These are phyloP conservation scores for Urocitellus parryii DNA, from an alignment of 2,113 vertebrate genomes.

Conservation along the genomic window DNA sequence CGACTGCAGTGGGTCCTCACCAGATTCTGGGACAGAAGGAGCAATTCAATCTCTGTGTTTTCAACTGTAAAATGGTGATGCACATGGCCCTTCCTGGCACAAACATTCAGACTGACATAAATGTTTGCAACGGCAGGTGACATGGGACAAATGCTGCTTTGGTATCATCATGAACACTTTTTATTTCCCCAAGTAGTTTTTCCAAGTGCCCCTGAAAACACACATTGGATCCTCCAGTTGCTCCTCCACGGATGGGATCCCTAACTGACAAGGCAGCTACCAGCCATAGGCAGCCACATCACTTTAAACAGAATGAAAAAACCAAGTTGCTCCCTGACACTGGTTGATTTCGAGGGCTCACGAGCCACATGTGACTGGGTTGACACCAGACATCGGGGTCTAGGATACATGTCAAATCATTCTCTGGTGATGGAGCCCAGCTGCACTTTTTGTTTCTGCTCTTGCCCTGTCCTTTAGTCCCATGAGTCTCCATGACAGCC, in stretches of 20 bases:
- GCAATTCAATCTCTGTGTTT: too few relatives aligned
- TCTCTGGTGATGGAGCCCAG: background rate
- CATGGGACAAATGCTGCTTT: background rate
- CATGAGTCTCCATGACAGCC: background rate
- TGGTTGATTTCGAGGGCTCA: background rate
- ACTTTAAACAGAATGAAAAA: background rate
- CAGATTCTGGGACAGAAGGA: too few relatives aligned
- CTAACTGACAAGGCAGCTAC: background rate
- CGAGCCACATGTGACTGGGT: background rate
- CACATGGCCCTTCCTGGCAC: too few relatives aligned
- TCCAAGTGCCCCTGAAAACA: background rate
- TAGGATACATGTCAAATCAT: too few relatives aligned
- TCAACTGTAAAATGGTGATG: too few relatives aligned
- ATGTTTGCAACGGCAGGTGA: too few relatives aligned
- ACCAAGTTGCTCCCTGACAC: background rate
- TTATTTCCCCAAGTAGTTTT: too few relatives aligned
- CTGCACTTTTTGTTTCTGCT: background rate
- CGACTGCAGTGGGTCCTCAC: too few relatives aligned
- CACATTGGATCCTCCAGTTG: background rate
- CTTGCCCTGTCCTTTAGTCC: background rate
- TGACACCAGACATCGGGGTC: accelerated
- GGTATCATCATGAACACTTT: background rate
- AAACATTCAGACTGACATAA: too few relatives aligned
- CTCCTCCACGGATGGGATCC: background rate
- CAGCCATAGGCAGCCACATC: background rate